These are phyloP conservation scores for Chrysochloris asiatica DNA, from an alignment of 2,113 vertebrate species.

Conservation along the genomic window DNA sequence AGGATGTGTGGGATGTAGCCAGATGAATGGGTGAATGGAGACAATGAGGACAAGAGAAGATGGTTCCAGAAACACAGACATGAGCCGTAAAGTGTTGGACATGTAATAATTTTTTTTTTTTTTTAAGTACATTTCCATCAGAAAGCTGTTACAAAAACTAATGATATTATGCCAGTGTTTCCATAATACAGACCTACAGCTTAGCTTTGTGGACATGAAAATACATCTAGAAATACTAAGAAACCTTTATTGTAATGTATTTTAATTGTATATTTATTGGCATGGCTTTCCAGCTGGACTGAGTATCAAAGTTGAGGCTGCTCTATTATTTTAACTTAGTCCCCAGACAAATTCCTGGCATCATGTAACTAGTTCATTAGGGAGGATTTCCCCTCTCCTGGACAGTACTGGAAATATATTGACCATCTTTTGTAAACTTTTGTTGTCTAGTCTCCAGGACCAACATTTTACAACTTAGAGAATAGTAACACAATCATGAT, in stretches of 20 bases:
- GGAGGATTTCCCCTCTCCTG: not conserved
- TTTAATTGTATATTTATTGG: not conserved
- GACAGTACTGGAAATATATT: too few relatives aligned
- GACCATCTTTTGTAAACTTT: not conserved
- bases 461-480: not conserved
- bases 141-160: not conserved
- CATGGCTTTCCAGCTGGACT: not conserved
- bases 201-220: not conserved
- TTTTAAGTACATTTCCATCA: not conserved
- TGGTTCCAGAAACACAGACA: not conserved
- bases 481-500: too few relatives aligned
- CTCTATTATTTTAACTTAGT: not conserved
- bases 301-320: rapidly evolving
- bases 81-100: not conserved
- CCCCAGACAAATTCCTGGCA: not conserved
- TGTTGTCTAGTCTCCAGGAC: not conserved
- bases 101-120: not conserved
- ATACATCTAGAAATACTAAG: not conserved
- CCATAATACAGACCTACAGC: not conserved
- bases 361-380: not conserved
- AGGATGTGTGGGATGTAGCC: not conserved
- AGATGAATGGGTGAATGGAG: not conserved
- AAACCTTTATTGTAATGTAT: not conserved
- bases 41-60: too few relatives aligned
- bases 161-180: not conserved